Evolutionary conservation across 2,113 vertebrate species (phyloP).

Genomic region (Semicossyphus pulcher): DNA sequence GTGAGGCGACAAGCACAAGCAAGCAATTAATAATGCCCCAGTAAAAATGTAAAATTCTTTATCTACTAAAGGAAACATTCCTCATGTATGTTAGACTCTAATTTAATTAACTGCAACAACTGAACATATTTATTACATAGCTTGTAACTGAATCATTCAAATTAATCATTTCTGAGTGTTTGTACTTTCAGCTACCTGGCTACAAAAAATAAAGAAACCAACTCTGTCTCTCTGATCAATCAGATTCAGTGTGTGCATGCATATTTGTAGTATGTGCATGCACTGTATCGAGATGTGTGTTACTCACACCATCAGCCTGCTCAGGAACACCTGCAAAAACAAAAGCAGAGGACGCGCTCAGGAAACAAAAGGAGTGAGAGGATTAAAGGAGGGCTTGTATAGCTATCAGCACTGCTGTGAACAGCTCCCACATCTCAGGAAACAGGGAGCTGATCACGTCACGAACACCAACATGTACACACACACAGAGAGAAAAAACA

Average conservation of each 20-base stretch:
- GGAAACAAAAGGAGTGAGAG: constrained; percentile 43
- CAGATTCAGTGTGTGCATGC: background rate
- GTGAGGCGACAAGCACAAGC: too few relatives aligned
- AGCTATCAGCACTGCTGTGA: background rate
- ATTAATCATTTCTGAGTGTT: too few relatives aligned
- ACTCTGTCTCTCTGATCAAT: too few relatives aligned
- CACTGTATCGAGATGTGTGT: background rate
- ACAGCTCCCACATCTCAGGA: constrained; percentile 21
- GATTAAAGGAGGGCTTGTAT: constrained; percentile 23
- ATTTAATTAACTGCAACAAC: too few relatives aligned
- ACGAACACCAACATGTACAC: background rate
- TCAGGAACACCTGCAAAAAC: constrained; percentile 74
- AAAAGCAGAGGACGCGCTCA: constrained; percentile 58
- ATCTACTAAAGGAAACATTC: too few relatives aligned
- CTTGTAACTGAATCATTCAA: too few relatives aligned
- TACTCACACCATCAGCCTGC: constrained; percentile 72
- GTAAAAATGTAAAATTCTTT: too few relatives aligned
- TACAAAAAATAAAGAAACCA: too few relatives aligned
- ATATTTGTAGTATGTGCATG: background rate
- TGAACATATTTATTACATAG: too few relatives aligned
- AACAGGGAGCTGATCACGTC: constrained; percentile 28
- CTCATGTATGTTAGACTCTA: too few relatives aligned
- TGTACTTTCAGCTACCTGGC: too few relatives aligned
- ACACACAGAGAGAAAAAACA: background rate
- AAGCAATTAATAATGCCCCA: too few relatives aligned